Conservation (phyloP, 2,888 invertebrate genomes). For the Meghimatium bilineatum region DNA sequence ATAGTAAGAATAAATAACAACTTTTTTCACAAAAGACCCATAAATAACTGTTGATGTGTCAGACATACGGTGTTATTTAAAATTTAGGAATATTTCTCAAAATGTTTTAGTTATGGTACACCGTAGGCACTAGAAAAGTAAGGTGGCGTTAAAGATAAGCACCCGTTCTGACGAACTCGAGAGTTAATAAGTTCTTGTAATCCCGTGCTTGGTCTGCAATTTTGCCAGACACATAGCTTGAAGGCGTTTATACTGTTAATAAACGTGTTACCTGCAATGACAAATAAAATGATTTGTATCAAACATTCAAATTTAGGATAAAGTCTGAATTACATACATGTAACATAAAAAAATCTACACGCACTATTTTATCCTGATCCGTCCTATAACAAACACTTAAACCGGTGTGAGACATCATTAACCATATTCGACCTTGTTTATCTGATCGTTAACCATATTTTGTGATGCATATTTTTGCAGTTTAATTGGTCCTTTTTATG, state of each 20-base stretch:
- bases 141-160: background rate
- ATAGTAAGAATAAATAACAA: too few species aligned
- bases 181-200: slow-evolving; percentile 9
- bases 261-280: background rate
- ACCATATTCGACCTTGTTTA: too few species aligned
- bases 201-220: background rate
- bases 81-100: background rate
- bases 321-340: too few species aligned
- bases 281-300: background rate
- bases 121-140: background rate
- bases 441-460: too few species aligned
- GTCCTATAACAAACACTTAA: too few species aligned
- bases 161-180: background rate
- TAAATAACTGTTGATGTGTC: background rate
- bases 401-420: too few species aligned
- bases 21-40: too few species aligned
- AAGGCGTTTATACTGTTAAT: slow-evolving; percentile 23
- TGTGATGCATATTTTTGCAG: too few species aligned
- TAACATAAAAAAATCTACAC: too few species aligned
- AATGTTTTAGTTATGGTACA: background rate
- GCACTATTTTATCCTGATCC: too few species aligned
- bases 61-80: background rate
- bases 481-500: too few species aligned
- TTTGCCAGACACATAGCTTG: slow-evolving; percentile 32
- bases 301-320: too few species aligned